Conservation (phyloP, 2,888 invertebrate species). For the Matsumyia berberina region DNA sequence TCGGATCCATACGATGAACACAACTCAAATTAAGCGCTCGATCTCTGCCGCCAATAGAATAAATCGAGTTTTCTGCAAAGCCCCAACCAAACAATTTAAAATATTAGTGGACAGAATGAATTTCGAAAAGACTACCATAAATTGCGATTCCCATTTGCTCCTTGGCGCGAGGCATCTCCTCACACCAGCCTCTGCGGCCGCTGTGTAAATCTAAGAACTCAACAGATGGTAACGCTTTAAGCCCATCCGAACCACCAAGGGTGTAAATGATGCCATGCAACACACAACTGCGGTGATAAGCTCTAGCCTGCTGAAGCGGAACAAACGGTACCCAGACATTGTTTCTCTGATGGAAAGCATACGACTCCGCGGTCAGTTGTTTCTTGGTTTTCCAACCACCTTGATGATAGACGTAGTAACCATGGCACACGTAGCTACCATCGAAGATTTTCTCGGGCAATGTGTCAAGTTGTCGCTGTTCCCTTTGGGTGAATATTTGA, state of each 20-base stretch:
- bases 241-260: conserved; percentile 63
- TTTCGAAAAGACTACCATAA: conserved; percentile 11
- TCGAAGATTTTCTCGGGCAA: conserved; percentile 43
- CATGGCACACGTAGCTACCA: conserved; percentile 61
- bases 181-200: conserved; percentile 24
- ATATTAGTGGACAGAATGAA: not conserved
- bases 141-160: conserved; percentile 66
- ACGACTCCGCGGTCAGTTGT: conserved; percentile 32
- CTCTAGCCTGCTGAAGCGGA: conserved; percentile 65
- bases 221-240: conserved; percentile 44
- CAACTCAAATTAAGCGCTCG: conserved; percentile 42
- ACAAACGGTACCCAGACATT: conserved; percentile 69
- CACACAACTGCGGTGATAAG: conserved; percentile 71
- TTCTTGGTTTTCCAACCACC: conserved; percentile 70
- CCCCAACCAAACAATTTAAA: not conserved
- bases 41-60: conserved; percentile 67
- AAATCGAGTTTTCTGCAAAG: conserved; percentile 57
- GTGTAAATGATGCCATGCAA: conserved; percentile 57
- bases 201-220: conserved; percentile 66
- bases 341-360: conserved; percentile 56
- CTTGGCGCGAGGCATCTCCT: conserved; percentile 49
- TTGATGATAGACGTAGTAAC: conserved; percentile 63
- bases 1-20: conserved; percentile 66
- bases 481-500: conserved; percentile 30
- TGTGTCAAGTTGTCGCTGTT: conserved; percentile 16